Evolutionary conservation across 2,113 vertebrate species (phyloP).

Genomic region (Penelope pileata): DNA sequence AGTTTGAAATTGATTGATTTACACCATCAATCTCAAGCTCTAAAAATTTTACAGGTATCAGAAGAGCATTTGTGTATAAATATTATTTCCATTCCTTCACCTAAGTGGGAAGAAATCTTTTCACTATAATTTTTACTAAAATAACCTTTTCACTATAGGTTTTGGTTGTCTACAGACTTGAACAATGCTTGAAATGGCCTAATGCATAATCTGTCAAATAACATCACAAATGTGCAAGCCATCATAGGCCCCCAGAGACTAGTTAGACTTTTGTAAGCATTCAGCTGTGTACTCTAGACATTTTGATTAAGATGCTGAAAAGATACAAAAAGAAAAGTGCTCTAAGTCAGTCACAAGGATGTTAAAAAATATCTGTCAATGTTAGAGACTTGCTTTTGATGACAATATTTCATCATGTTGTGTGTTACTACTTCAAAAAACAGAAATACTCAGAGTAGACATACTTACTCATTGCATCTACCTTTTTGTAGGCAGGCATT

Average conservation of each 20-base stretch:
- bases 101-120: not conserved
- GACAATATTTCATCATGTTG: slow-evolving; percentile 7
- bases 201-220: slow-evolving; percentile 36
- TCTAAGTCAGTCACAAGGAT: not conserved
- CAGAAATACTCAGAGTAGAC: not conserved
- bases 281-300: slow-evolving; percentile 55
- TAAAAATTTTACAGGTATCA: slow-evolving; percentile 2
- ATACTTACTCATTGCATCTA: not conserved
- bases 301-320: slow-evolving; percentile 48
- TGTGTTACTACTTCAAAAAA: slow-evolving; percentile 1
- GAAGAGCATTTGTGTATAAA: slow-evolving; percentile 1
- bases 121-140: slow-evolving; percentile 7
- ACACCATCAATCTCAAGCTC: not conserved
- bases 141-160: not conserved
- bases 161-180: slow-evolving; percentile 4
- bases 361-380: slow-evolving; percentile 40
- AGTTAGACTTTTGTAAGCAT: slow-evolving; percentile 47
- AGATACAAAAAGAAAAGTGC: slow-evolving; percentile 40
- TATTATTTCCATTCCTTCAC: slow-evolving; percentile 17
- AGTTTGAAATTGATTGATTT: not conserved
- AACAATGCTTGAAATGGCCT: slow-evolving; percentile 40
- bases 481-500: not conserved
- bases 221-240: slow-evolving; percentile 29
- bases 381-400: slow-evolving; percentile 28
- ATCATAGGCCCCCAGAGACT: slow-evolving; percentile 25